Conservation (phyloP, 2,888 invertebrate genomes). For the Unio pictorum region DNA sequence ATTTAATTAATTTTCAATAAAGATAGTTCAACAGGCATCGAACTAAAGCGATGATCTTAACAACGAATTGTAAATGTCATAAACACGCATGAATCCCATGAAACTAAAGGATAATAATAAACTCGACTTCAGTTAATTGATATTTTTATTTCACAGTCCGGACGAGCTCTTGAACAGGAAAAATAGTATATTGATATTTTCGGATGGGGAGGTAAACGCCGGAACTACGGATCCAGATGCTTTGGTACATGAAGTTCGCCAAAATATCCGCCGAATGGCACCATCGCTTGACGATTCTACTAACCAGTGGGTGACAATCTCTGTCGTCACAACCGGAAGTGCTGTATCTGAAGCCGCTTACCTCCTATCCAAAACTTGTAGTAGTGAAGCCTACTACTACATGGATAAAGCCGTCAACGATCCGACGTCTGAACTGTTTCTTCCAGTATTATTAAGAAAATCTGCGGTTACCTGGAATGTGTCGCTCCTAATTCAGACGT, state of each 20-base stretch:
- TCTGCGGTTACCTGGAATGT: conserved; percentile 58
- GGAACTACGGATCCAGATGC: conserved; percentile 51
- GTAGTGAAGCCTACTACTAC: conserved; percentile 64
- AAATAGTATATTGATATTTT: conserved; percentile 63
- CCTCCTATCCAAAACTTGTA: conserved; percentile 59
- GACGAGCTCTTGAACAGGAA: conserved; percentile 34
- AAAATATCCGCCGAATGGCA: conserved; percentile 48
- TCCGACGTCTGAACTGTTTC: conserved; percentile 56
- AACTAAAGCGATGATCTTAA: too few species aligned
- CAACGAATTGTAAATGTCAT: too few species aligned
- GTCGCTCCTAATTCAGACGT: conserved; percentile 37
- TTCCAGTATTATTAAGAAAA: conserved; percentile 58
- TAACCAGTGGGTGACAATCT: conserved; percentile 62
- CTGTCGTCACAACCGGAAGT: conserved; percentile 58
- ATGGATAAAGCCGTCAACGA: conserved; percentile 51
- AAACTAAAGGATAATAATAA: too few species aligned
- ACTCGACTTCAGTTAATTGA: neutral
- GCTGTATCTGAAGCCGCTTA: conserved; percentile 57
- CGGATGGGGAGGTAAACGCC: conserved; percentile 65
- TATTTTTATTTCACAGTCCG: conserved; percentile 23
- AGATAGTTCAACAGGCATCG: too few species aligned
- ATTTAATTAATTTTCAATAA: too few species aligned
- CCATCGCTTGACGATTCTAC: conserved; percentile 44
- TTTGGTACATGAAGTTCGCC: conserved; percentile 53
- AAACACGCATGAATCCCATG: too few species aligned